Conservation (phyloP, 1,140 invertebrate species). For the Drosophila repletoides region DNA sequence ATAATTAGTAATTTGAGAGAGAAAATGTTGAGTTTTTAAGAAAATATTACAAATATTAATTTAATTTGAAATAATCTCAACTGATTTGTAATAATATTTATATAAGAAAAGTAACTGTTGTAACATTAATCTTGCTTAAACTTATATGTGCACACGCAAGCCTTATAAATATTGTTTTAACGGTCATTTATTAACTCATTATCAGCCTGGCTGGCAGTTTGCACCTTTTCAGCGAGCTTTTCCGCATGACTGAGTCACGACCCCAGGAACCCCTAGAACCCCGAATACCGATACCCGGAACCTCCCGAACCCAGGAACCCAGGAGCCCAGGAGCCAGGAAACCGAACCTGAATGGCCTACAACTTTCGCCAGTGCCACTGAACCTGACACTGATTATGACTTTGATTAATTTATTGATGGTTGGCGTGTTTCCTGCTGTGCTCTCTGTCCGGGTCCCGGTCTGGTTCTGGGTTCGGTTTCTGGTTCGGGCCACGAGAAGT, state of each 20-base stretch:
- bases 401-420: slow-evolving; percentile 82
- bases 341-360: slow-evolving; percentile 32
- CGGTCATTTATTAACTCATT: slow-evolving; percentile 78
- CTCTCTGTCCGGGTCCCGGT: background rate
- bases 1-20: no score
- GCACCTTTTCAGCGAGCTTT: slow-evolving; percentile 62
- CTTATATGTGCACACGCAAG: background rate
- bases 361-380: slow-evolving; percentile 67
- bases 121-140: slow-evolving; percentile 51
- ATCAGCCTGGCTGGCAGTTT: slow-evolving; percentile 63
- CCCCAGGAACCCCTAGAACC: slow-evolving; percentile 13
- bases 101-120: no score
- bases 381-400: slow-evolving; percentile 81
- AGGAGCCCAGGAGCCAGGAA: slow-evolving; percentile 6
- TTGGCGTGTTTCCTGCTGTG: slow-evolving; percentile 77
- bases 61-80: no score
- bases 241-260: slow-evolving; percentile 30
- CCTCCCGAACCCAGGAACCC: slow-evolving; percentile 20
- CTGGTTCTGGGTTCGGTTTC: background rate
- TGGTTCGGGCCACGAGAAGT: background rate
- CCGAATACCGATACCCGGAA: slow-evolving; percentile 23
- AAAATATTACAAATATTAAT: no score
- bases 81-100: no score
- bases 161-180: slow-evolving; percentile 63
- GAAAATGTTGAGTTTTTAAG: no score